These are phyloP conservation scores for Scaptomyza parva DNA, from an alignment of 2,888 invertebrate species.

Conservation along the genomic window DNA sequence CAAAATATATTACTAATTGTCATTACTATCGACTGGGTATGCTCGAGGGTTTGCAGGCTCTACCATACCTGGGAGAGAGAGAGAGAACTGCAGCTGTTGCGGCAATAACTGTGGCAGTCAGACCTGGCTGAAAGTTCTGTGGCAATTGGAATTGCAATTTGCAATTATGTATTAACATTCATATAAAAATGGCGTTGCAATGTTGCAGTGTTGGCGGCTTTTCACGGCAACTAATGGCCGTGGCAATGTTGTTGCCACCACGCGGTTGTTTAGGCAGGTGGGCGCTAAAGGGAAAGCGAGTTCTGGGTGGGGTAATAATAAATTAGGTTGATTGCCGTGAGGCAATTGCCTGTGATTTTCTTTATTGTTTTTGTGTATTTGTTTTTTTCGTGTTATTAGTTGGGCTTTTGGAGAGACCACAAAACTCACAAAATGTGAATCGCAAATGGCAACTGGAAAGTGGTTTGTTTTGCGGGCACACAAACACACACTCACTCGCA, in stretches of 20 bases:
- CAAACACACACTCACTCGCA: conserved; percentile 18
- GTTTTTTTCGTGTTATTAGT: no score
- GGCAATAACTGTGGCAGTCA: conserved; percentile 24
- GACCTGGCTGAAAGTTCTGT: conserved; percentile 1
- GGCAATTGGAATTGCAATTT: conserved; percentile 54
- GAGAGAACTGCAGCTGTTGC: conserved; percentile 24
- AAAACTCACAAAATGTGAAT: conserved; percentile 42
- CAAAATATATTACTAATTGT: conserved; percentile 48
- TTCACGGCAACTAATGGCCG: conserved; percentile 26
- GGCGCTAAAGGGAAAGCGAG: not conserved
- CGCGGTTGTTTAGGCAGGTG: conserved; percentile 4
- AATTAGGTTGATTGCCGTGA: conserved; percentile 78
- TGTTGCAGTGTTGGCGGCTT: conserved; percentile 21
- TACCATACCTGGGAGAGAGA: not conserved
- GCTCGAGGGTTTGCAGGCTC: conserved; percentile 28
- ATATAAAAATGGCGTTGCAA: conserved; percentile 44
- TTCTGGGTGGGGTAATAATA: conserved; percentile 48
- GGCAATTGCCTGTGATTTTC: conserved; percentile 37
- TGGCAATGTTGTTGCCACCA: conserved; percentile 13
- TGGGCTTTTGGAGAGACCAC: conserved; percentile 18
- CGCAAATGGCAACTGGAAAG: conserved; percentile 29
- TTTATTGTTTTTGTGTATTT: not conserved
- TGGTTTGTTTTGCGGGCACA: conserved; percentile 55
- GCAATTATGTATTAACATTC: conserved; percentile 66
- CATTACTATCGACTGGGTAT: conserved; percentile 32